Percentiles rank a stretch among this genome's conserved stretches.
Evolutionary conservation across 1,140 invertebrate species (phyloP).

Genomic region (Delia radicum): DNA sequence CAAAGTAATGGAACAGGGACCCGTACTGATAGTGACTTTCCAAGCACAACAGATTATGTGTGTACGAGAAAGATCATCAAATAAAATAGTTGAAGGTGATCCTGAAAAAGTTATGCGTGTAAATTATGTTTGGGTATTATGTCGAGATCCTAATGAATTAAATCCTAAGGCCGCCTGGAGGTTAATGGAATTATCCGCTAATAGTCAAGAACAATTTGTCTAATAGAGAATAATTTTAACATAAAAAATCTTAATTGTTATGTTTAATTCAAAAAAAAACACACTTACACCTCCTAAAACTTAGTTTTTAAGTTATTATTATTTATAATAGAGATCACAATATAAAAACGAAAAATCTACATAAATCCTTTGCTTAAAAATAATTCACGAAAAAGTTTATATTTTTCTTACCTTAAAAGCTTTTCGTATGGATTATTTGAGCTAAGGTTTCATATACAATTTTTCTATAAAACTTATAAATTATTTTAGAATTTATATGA

Average conservation of each 20-base stretch:
- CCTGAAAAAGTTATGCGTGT: conserved; percentile 94
- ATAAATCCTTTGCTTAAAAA: neutral
- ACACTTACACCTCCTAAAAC: conserved; percentile 12
- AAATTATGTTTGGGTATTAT: conserved; percentile 96
- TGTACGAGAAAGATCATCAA: conserved; percentile 78
- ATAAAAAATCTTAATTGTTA: neutral
- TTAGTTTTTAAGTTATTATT: conserved; percentile 13
- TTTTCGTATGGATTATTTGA: no score
- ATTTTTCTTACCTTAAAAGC: neutral
- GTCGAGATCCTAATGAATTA: conserved; percentile 89
- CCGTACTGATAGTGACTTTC: conserved; percentile 94
- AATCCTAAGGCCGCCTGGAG: conserved; percentile 96
- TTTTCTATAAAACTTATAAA: neutral
- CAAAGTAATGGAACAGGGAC: conserved; percentile 99
- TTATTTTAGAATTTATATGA: neutral
- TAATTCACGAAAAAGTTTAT: neutral
- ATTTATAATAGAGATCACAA: neutral
- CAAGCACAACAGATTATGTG: conserved; percentile 95
- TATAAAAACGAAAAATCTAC: neutral
- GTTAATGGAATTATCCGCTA: conserved; percentile 88
- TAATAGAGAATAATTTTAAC: neutral
- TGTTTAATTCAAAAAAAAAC: neutral
- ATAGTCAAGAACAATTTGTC: conserved; percentile 86
- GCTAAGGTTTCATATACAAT: no score
- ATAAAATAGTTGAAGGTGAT: conserved; percentile 91